Conservation (phyloP, 2,888 invertebrate genomes). For the Automeris io region DNA sequence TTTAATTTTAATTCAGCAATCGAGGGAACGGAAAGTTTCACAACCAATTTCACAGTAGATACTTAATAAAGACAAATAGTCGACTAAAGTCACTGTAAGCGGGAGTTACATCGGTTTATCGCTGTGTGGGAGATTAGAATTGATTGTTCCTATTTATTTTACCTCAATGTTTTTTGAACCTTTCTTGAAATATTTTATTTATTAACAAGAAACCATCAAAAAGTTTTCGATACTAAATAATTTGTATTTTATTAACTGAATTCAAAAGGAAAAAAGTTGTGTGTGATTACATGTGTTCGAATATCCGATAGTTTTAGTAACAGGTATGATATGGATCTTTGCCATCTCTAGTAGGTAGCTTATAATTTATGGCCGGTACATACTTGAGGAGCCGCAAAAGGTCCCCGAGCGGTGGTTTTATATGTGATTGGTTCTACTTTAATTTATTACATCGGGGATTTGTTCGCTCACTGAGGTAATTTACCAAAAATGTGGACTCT, state of each 20-base stretch:
- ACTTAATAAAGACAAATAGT: slow-evolving; percentile 1
- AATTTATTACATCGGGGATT: not conserved
- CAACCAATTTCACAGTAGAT: not conserved
- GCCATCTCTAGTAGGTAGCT: not conserved
- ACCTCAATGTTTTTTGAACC: too few relatives aligned
- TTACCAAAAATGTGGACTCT: not conserved
- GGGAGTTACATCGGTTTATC: not conserved
- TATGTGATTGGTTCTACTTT: not conserved
- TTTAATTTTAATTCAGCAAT: too few relatives aligned
- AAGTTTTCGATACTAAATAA: too few relatives aligned
- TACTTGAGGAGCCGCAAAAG: not conserved
- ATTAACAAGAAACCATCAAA: too few relatives aligned
- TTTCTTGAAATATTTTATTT: too few relatives aligned
- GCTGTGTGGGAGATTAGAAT: not conserved
- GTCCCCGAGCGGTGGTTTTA: not conserved
- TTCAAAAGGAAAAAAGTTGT: too few relatives aligned
- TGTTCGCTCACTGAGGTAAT: not conserved
- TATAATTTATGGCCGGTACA: not conserved
- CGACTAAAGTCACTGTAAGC: not conserved
- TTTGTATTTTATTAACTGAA: too few relatives aligned
- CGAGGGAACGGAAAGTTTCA: not conserved
- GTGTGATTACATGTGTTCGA: too few relatives aligned
- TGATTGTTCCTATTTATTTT: not conserved
- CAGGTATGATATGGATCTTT: too few relatives aligned
- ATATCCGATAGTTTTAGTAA: too few relatives aligned